Conservation (phyloP, 2,888 invertebrate genomes). For the Schizaphis graminum region DNA sequence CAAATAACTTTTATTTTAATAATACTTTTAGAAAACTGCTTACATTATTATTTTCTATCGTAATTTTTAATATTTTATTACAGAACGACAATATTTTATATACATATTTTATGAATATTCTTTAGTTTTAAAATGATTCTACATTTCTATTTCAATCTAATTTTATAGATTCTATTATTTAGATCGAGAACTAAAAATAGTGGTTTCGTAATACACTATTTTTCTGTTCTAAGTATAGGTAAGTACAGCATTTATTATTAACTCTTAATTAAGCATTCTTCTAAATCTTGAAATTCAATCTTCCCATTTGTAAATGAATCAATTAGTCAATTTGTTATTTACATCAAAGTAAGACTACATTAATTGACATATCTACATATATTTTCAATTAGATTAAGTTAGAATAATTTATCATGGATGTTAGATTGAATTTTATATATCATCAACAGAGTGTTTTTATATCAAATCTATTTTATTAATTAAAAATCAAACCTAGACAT, state of each 20-base stretch:
- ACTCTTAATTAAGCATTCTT: neutral
- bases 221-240: neutral
- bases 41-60: neutral
- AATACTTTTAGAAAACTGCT: constrained; percentile 2
- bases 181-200: neutral
- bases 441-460: neutral
- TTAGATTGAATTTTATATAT: neutral
- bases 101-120: neutral
- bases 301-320: neutral
- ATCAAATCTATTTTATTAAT: neutral
- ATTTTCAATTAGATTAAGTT: neutral
- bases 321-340: neutral
- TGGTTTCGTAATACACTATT: neutral
- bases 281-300: neutral
- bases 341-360: neutral
- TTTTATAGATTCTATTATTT: neutral
- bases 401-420: neutral
- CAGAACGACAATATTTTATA: neutral
- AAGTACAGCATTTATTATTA: neutral
- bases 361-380: neutral
- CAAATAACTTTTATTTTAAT: neutral
- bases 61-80: neutral
- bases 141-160: neutral
- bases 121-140: neutral
- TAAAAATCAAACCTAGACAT: neutral